Evolutionary conservation across 2,797 vertebrate genomes (phyloP).

Genomic region (Vireo griseus): DNA sequence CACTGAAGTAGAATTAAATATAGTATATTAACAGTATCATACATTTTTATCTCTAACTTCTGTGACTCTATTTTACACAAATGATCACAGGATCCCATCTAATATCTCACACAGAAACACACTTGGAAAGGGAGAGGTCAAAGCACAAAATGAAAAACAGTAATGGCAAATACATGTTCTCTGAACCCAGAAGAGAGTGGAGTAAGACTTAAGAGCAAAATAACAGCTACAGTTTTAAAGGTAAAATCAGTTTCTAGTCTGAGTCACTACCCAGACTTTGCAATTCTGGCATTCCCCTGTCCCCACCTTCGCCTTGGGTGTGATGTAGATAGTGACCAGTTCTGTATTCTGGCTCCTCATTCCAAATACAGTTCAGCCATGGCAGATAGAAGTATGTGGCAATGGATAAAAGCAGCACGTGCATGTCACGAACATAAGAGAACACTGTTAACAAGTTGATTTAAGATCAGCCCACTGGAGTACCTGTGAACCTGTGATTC

Average conservation of each 20-base stretch:
- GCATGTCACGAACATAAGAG: neutral
- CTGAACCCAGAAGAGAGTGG: neutral
- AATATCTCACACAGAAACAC: neutral
- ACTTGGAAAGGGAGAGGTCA: neutral
- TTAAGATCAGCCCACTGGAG: neutral
- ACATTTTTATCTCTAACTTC: neutral
- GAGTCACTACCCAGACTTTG: neutral
- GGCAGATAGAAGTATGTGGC: neutral
- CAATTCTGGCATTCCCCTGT: neutral
- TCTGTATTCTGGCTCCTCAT: neutral
- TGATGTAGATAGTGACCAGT: neutral
- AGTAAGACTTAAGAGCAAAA: neutral
- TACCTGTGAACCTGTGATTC: neutral
- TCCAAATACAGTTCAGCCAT: neutral
- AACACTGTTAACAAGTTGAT: neutral
- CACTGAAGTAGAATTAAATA: neutral
- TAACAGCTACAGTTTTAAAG: neutral
- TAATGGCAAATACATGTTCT: neutral
- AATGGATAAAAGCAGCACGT: neutral
- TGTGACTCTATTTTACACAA: neutral
- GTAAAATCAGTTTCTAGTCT: neutral
- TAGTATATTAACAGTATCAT: neutral
- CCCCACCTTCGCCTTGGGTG: neutral
- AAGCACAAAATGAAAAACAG: neutral
- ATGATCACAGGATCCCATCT: neutral